These are phyloP conservation scores for Pardosa pseudoannulata DNA, from an alignment of 2,888 invertebrate species.

Conservation along the genomic window DNA sequence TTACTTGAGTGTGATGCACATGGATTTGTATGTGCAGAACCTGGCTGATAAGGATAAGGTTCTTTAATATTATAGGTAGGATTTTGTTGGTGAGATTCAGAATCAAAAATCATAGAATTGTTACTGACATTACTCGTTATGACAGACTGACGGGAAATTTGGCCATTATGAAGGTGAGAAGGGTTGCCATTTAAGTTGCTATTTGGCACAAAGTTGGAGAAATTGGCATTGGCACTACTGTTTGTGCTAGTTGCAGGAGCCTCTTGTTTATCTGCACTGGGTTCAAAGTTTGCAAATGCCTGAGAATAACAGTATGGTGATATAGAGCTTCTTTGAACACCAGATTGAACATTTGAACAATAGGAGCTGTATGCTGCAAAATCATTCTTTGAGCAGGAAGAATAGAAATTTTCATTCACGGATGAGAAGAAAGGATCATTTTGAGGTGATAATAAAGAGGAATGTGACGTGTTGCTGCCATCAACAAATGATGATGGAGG, in stretches of 20 bases:
- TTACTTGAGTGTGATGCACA: conserved; percentile 32
- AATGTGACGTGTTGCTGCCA: conserved; percentile 61
- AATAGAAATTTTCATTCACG: conserved; percentile 69
- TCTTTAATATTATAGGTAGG: conserved; percentile 64
- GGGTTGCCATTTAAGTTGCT: conserved; percentile 63
- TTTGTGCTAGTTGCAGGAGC: conserved; percentile 59
- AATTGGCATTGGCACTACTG: conserved; percentile 65
- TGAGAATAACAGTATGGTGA: conserved; percentile 70
- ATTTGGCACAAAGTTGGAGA: conserved; percentile 71
- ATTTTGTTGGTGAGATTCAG: conserved; percentile 60
- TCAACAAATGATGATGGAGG: conserved; percentile 71
- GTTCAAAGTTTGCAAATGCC: conserved; percentile 51
- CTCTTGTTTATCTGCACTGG: conserved; percentile 47
- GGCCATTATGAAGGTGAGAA: conserved; percentile 63
- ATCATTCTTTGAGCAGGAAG: conserved; percentile 68
- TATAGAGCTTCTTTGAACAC: conserved; percentile 66
- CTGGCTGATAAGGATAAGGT: conserved; percentile 53
- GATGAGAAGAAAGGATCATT: conserved; percentile 71
- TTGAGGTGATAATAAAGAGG: conserved; percentile 63
- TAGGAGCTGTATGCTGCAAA: conserved; percentile 70
- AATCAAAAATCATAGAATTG: conserved; percentile 51
- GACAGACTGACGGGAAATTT: conserved; percentile 65
- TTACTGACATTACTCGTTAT: conserved; percentile 65
- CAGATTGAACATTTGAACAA: conserved; percentile 62
- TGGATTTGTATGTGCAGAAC: conserved; percentile 37